Conservation (phyloP, 2,797 vertebrate genomes). For the Leucoraja ocellata region DNA sequence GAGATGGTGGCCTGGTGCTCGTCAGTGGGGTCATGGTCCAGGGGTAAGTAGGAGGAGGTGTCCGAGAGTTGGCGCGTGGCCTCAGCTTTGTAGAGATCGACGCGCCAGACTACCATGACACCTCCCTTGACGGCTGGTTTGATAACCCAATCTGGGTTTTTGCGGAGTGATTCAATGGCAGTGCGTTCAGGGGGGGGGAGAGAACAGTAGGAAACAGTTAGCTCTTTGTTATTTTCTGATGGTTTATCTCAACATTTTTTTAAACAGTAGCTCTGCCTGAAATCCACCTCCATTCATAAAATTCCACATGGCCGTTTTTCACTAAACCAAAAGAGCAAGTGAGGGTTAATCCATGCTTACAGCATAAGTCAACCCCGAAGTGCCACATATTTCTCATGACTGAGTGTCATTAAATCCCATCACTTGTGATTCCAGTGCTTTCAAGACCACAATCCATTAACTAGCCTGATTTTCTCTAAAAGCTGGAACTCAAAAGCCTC, state of each 20-base stretch:
- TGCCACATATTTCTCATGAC: background rate
- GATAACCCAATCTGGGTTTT: no score
- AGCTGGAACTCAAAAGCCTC: background rate
- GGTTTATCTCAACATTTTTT: background rate
- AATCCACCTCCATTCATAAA: background rate
- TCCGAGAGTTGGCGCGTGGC: no score
- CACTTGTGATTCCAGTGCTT: background rate
- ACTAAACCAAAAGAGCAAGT: background rate
- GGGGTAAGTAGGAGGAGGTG: no score
- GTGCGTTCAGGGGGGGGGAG: no score
- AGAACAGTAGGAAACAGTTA: background rate
- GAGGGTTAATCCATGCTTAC: background rate
- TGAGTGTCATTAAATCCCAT: background rate
- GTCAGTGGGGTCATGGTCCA: no score
- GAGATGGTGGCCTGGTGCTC: no score
- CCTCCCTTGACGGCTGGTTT: no score
- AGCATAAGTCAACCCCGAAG: background rate
- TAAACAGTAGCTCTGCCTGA: background rate
- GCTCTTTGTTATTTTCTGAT: background rate
- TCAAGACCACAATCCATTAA: background rate
- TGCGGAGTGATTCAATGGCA: no score
- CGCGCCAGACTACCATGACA: no score
- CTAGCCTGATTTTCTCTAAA: background rate
- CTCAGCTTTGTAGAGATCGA: no score
- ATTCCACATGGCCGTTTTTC: background rate